A percentile compares a stretch with the other conserved stretches of the same genome.
These are phyloP conservation scores for Alethe diademata DNA, from an alignment of 2,113 vertebrate species.

Conservation along the genomic window DNA sequence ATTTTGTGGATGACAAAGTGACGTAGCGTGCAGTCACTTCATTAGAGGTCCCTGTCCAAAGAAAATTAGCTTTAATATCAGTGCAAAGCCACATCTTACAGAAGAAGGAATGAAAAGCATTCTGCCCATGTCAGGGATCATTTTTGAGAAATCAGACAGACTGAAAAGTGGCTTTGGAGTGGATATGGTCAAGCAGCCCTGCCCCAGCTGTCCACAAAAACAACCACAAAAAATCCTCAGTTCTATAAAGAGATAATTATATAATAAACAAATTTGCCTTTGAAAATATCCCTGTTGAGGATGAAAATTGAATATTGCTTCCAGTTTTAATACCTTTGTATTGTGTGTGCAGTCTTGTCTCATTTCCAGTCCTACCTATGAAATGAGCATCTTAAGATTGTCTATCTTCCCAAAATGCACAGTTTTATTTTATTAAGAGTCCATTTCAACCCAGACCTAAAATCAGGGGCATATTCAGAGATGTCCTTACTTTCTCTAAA, in stretches of 20 bases:
- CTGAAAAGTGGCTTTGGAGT: neutral
- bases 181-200: neutral
- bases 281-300: neutral
- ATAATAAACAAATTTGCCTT: neutral
- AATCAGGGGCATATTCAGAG: neutral
- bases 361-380: neutral
- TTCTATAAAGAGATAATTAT: neutral
- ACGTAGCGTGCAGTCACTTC: neutral
- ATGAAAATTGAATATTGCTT: neutral
- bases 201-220: neutral
- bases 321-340: neutral
- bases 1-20: neutral
- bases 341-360: neutral
- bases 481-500: neutral
- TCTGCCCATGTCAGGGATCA: accelerated
- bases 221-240: neutral
- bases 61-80: neutral
- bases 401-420: neutral
- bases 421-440: constrained; percentile 4
- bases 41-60: neutral
- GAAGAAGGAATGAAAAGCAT: neutral
- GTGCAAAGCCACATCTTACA: neutral
- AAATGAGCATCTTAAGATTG: neutral
- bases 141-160: neutral
- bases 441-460: neutral